Percentiles rank a stretch among this genome's conserved stretches.
These are phyloP conservation scores for Bos indicus DNA, from an alignment of 2,113 vertebrate species.

Conservation along the genomic window DNA sequence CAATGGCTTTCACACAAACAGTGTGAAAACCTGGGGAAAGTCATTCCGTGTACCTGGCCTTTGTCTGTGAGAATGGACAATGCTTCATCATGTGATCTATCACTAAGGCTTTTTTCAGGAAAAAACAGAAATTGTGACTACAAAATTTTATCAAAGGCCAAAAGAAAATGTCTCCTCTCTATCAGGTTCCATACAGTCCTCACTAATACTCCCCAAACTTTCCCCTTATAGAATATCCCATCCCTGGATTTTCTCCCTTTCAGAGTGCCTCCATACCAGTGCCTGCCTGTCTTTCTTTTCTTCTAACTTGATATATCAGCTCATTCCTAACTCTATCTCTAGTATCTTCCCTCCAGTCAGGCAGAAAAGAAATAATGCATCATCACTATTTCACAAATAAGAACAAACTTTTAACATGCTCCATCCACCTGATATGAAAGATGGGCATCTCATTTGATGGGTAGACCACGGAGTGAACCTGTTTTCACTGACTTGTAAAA, in stretches of 20 bases:
- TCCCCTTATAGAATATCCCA: neutral
- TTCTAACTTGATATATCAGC: neutral
- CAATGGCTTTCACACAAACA: neutral
- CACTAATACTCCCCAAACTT: neutral
- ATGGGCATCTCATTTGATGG: neutral
- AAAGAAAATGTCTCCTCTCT: neutral
- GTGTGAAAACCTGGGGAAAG: neutral
- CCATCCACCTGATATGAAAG: neutral
- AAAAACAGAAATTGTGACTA: neutral
- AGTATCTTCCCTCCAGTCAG: neutral
- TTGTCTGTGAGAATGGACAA: neutral
- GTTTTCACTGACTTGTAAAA: conserved; percentile 13
- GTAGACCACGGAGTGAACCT: neutral
- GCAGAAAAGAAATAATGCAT: neutral
- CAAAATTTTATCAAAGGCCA: neutral
- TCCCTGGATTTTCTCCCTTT: neutral
- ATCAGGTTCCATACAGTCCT: neutral
- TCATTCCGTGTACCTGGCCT: neutral
- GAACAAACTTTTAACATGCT: neutral
- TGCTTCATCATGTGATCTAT: neutral
- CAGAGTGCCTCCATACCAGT: neutral
- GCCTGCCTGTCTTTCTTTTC: neutral
- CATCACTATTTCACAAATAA: neutral
- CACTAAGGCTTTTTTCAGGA: neutral
- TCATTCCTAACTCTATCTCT: neutral